Percentiles rank a stretch among this genome's conserved stretches.
phyloP scores from a whole-genome alignment of 2,113 vertebrate genomes.

The Hepsetus odoe region DNA sequence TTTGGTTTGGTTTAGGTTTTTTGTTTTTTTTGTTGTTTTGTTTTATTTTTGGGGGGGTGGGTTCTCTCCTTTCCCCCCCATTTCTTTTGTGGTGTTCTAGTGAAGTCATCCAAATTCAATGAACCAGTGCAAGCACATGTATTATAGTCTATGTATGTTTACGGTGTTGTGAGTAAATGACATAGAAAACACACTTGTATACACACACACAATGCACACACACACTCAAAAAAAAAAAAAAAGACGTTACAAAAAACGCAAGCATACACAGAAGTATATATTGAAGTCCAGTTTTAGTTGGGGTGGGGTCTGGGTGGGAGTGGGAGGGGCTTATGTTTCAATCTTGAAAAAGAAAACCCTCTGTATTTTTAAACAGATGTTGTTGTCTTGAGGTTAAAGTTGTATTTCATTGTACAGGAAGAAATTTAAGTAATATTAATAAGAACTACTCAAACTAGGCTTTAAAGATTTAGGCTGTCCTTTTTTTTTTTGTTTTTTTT shows the following conservation, averaged over 20 bases:
- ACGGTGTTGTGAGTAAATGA: slow-evolving; percentile 99
- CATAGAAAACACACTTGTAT: slow-evolving; percentile 75
- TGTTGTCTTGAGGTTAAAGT: slow-evolving; percentile 70
- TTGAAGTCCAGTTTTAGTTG: slow-evolving; percentile 80
- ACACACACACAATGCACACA: slow-evolving; percentile 46
- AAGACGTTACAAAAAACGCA: slow-evolving; percentile 4
- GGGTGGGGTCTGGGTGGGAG: slow-evolving; percentile 67
- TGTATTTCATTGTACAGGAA: slow-evolving; percentile 83
- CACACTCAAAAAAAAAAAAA: slow-evolving; percentile 38
- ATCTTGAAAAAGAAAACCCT: slow-evolving; percentile 68
- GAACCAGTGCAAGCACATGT: slow-evolving; percentile 98
- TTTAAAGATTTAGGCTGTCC: slow-evolving; percentile 90
- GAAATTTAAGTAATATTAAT: slow-evolving; percentile 70
- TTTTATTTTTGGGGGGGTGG: too few relatives aligned
- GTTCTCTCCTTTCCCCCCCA: slow-evolving; percentile 36
- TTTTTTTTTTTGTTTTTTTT: too few relatives aligned
- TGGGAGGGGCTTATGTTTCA: slow-evolving; percentile 61
- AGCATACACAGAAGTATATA: slow-evolving; percentile 73
- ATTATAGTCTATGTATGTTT: slow-evolving; percentile 99
- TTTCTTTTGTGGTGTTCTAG: slow-evolving; percentile 80
- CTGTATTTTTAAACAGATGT: slow-evolving; percentile 76
- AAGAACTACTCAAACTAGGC: slow-evolving; percentile 74
- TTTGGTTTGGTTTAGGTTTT: too few relatives aligned
- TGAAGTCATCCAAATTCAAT: slow-evolving; percentile 81
- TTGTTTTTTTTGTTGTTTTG: too few relatives aligned